Percentiles rank a stretch among this genome's conserved stretches.
Evolutionary conservation across 2,797 vertebrate genomes (phyloP).

Genomic region (Garrulus glandarius): DNA sequence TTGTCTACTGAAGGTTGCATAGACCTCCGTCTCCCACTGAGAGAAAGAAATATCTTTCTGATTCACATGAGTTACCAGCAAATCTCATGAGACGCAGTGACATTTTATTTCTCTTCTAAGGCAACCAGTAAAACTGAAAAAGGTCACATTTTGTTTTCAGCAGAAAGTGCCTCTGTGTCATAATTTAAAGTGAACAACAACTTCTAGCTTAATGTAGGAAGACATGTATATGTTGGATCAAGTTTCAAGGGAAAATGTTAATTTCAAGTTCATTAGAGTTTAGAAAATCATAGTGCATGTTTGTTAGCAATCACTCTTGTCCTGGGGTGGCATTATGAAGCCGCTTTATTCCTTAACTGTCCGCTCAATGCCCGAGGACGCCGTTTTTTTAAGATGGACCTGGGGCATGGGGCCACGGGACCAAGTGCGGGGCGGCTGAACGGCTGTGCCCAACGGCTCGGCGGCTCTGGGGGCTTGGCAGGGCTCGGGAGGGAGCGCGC

Average conservation of each 20-base stretch:
- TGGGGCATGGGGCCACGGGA: too few relatives aligned
- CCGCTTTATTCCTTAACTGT: too few relatives aligned
- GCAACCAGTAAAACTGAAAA: slow-evolving; percentile 9
- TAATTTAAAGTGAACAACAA: neutral
- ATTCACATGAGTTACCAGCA: neutral
- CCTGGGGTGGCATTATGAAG: too few relatives aligned
- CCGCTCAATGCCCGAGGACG: too few relatives aligned
- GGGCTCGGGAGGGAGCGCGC: too few relatives aligned
- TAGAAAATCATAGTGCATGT: neutral
- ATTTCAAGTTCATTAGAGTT: neutral
- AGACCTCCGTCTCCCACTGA: neutral
- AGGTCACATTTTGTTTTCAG: slow-evolving; percentile 6
- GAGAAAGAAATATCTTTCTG: neutral
- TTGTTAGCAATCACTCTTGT: neutral
- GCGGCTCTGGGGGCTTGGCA: too few relatives aligned
- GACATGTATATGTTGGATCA: neutral
- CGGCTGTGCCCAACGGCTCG: too few relatives aligned
- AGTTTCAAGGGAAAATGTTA: neutral
- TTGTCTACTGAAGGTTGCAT: neutral
- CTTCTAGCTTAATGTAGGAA: neutral
- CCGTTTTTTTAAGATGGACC: too few relatives aligned
- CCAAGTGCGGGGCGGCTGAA: too few relatives aligned
- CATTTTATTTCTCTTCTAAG: slow-evolving; percentile 33
- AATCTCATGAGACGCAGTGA: neutral
- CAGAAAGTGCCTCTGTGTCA: neutral